Base-by-base conservation (phyloP, 2,888 invertebrate genomes). In the Synanthedon vespiformis region DNA sequence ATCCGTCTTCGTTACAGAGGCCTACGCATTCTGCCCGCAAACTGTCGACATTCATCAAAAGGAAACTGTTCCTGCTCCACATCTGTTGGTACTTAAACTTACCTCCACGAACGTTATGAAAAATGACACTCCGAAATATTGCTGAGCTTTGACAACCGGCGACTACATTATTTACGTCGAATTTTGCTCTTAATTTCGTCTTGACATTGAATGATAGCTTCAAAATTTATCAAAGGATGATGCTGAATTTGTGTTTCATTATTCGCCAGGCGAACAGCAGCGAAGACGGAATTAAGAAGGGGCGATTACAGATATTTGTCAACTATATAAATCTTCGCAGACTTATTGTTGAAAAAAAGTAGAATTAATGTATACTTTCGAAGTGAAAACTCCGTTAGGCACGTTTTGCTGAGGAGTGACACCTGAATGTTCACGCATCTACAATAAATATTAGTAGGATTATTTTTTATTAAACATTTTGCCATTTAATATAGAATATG, bases 1-100 rank as follows among this genome's bases (percentile, higher is more conserved):
- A 81, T 80, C 62, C 64, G 67, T 80, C 80, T 80, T 81, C 77
- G 80, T 80, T 80, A 76, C 66, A n/a, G 59, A 57, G 62, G 48
- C 51, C 51, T 51, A 34, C 47, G 48, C 12, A 48, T 48, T 66
- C 69, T 67, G 61, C 59, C 61, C 59, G 60, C 64, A 50, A 62
- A 67, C 70, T 67, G 65, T 65, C 65, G 65, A 67, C 76, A 77
- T 79, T 71, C 71, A 72, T 78, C 77, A 79, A 67, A 58, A 61
- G 62, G 66, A 67, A 59, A 58, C 58, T 61, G 60, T 65, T 69
- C 69, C 65, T 67, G 63, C 63, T 62, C 65, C 44, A 44, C 44
- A 48, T 48, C 18, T 22, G 48, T 48, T 48, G 16, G 48, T 48
- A 48, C 48, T 16, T 18, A 16, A 16, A 48, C 48, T 48, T 44